phyloP scores from a whole-genome alignment of 2,888 invertebrate genomes.

The Caenorhabditis plicata region DNA sequence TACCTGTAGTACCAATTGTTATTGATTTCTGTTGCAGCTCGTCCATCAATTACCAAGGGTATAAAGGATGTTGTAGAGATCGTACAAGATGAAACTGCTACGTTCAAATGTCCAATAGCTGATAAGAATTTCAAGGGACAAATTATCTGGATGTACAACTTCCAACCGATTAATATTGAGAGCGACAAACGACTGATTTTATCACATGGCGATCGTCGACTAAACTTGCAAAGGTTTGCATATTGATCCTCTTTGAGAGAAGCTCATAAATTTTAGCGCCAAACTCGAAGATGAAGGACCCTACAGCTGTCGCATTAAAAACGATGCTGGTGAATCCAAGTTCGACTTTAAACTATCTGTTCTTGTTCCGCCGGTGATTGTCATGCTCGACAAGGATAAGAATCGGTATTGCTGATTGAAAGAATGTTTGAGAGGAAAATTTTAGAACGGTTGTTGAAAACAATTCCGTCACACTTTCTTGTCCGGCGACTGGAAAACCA shows the following conservation, averaged over 20 bases:
- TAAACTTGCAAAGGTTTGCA: constrained; percentile 39
- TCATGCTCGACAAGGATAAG: constrained; percentile 59
- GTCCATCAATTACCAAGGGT: constrained; percentile 68
- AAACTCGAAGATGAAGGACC: constrained; percentile 52
- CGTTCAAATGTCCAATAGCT: constrained; percentile 67
- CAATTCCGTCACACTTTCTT: constrained; percentile 65
- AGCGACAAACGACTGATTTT: constrained; percentile 7
- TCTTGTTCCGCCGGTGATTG: constrained; percentile 59
- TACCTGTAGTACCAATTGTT: not conserved
- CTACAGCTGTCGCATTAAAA: constrained; percentile 57
- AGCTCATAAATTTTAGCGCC: constrained; percentile 35
- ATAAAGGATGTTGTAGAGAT: constrained; percentile 64
- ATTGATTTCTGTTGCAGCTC: constrained; percentile 67
- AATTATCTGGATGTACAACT: constrained; percentile 51
- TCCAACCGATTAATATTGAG: constrained; percentile 18
- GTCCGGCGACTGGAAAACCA: constrained; percentile 68
- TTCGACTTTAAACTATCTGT: constrained; percentile 66
- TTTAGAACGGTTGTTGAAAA: constrained; percentile 60
- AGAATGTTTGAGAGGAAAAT: too few relatives aligned
- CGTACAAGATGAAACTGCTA: constrained; percentile 65
- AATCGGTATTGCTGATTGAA: constrained; percentile 28
- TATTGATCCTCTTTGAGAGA: not conserved
- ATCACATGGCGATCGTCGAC: constrained; percentile 27
- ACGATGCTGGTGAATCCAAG: constrained; percentile 67
- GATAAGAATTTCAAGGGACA: constrained; percentile 53